Conservation (phyloP, 1,140 invertebrate genomes). For the Spodoptera litura region DNA sequence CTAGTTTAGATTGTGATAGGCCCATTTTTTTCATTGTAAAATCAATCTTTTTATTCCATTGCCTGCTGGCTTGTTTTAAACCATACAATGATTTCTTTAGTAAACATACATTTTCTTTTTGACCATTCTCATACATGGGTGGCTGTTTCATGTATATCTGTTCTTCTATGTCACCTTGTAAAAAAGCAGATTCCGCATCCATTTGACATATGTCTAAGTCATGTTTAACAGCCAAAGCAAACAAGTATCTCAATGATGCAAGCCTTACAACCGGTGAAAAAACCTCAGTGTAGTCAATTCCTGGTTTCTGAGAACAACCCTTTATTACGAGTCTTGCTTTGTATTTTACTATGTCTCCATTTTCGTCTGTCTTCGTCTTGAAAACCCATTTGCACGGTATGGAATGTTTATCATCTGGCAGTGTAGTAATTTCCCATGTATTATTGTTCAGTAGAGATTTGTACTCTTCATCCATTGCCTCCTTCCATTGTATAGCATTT, state of each 20-base stretch:
- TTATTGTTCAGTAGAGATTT: slow-evolving; percentile 51
- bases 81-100: slow-evolving; percentile 79
- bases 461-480: slow-evolving; percentile 54
- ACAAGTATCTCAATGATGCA: slow-evolving; percentile 70
- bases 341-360: slow-evolving; percentile 45
- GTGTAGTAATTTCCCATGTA: slow-evolving; percentile 42
- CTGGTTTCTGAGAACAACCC: slow-evolving; percentile 74
- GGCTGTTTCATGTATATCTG: slow-evolving; percentile 78
- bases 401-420: slow-evolving; percentile 32
- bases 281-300: slow-evolving; percentile 72
- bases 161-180: slow-evolving; percentile 79
- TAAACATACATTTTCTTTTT: slow-evolving; percentile 68
- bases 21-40: slow-evolving; percentile 53
- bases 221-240: slow-evolving; percentile 69
- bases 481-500: slow-evolving; percentile 18
- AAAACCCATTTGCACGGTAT: slow-evolving; percentile 60
- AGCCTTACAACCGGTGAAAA: slow-evolving; percentile 64
- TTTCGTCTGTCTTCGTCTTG: slow-evolving; percentile 52
- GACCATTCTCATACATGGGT: slow-evolving; percentile 57
- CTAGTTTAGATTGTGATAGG: slow-evolving; percentile 39
- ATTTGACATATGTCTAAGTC: slow-evolving; percentile 62
- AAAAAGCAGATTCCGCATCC: slow-evolving; percentile 70
- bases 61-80: slow-evolving; percentile 71
- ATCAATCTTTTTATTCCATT: slow-evolving; percentile 61
- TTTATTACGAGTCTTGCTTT: slow-evolving; percentile 74